phyloP scores from a whole-genome alignment of 2,113 vertebrate genomes.

The human region GRCh38 chr1:189861001-189861500 shows the following conservation, averaged over 20 bases:
- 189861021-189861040: neutral
- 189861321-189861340: neutral
- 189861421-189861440: no score
- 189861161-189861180: neutral
- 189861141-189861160: neutral
- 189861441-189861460: neutral
- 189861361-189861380: neutral
- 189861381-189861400: neutral
- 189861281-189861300: neutral
- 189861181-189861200: neutral
- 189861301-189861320: neutral
- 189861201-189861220: neutral
- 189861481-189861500: neutral
- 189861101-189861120: neutral
- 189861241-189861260: neutral
- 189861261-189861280: neutral
- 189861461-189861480: neutral
- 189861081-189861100: neutral
- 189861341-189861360: neutral
- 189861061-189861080: neutral
- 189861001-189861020: conserved; percentile 18
- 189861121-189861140: neutral
- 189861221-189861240: neutral
- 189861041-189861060: neutral
- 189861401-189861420: no score